Conservation (phyloP, 2,113 vertebrate species). For the Hypocryptadius cinnamomeus region DNA sequence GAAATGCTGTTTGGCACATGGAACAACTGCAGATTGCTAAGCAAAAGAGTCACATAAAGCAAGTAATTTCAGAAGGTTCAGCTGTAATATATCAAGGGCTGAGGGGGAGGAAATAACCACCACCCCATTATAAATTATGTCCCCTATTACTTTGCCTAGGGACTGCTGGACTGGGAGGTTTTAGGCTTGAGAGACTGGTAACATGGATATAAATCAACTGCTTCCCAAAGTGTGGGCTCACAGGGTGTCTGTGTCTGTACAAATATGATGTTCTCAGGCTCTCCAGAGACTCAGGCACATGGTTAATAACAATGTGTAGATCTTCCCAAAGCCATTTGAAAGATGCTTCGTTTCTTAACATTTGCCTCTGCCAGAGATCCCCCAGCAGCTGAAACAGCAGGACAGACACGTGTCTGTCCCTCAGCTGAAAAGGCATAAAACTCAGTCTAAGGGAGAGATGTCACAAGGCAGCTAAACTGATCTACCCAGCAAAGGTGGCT, state of each 20-base stretch:
- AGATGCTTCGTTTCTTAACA: neutral
- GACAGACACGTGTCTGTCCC: neutral
- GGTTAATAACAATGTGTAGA: neutral
- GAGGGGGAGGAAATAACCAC: slow-evolving; percentile 19
- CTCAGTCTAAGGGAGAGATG: neutral
- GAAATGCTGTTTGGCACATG: slow-evolving; percentile 15
- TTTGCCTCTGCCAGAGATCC: neutral
- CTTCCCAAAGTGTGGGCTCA: neutral
- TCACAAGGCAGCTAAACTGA: neutral
- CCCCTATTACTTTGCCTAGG: neutral
- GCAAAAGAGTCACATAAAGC: neutral
- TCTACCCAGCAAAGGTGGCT: neutral
- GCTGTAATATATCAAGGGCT: slow-evolving; percentile 3
- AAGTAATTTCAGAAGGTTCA: neutral
- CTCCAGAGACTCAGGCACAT: neutral
- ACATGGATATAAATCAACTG: slow-evolving; percentile 5
- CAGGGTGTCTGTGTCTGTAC: neutral
- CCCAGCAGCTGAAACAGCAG: neutral
- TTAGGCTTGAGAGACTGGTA: neutral
- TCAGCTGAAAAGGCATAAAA: neutral
- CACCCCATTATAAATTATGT: slow-evolving; percentile 27
- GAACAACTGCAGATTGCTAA: neutral
- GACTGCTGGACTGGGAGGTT: neutral
- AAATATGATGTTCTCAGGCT: neutral
- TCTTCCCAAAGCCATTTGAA: neutral